Conservation (phyloP, 1,140 invertebrate species). For the Drosophila rufa region DNA sequence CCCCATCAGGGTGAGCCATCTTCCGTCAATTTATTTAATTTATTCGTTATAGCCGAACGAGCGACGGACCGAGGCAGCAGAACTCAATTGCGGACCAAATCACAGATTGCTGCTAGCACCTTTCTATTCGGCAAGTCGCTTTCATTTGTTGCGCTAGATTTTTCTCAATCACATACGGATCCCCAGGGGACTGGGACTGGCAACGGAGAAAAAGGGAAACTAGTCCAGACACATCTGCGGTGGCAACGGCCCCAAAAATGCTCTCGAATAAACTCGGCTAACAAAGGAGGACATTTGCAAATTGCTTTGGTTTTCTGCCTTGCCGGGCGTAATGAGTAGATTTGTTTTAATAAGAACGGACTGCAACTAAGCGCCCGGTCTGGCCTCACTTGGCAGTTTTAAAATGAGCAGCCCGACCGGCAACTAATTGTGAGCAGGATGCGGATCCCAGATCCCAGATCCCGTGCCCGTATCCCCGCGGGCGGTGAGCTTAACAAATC, state of each 20-base stretch:
- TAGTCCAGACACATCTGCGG: constrained; percentile 63
- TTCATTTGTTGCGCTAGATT: constrained; percentile 83
- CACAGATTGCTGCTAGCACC: constrained; percentile 54
- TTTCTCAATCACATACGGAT: constrained; percentile 77
- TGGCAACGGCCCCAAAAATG: constrained; percentile 16
- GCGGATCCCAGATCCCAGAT: too few relatives aligned
- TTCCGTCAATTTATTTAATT: constrained; percentile 51
- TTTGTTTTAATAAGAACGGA: constrained; percentile 78
- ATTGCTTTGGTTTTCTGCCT: constrained; percentile 69
- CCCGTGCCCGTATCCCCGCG: background rate
- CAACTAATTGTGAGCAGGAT: constrained; percentile 60
- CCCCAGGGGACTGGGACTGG: constrained; percentile 19
- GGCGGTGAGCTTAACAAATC: constrained; percentile 54
- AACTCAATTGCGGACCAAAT: constrained; percentile 51
- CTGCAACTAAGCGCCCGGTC: constrained; percentile 60
- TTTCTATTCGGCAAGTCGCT: constrained; percentile 54
- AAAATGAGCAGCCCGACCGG: constrained; percentile 68
- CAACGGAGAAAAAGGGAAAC: constrained; percentile 45
- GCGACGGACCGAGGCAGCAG: constrained; percentile 46
- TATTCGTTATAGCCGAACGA: constrained; percentile 52
- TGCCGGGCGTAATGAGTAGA: constrained; percentile 70
- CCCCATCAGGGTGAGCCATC: constrained; percentile 55
- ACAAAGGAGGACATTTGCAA: constrained; percentile 77
- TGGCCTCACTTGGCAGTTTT: constrained; percentile 67
- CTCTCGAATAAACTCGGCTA: constrained; percentile 61